Conservation (phyloP, 1,140 invertebrate species). For the Limonius californicus region DNA sequence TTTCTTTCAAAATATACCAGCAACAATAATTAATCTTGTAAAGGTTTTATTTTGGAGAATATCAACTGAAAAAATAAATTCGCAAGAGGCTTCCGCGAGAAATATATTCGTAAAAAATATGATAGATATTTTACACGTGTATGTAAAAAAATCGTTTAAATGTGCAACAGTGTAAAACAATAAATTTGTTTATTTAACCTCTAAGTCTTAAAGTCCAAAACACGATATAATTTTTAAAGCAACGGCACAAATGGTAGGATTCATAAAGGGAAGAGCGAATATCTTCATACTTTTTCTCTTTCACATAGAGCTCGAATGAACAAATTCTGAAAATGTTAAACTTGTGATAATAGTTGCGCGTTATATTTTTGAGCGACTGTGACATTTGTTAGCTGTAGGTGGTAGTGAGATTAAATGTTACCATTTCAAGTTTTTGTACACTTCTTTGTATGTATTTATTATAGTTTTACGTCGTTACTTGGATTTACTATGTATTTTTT, state of each 20-base stretch:
- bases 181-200: conserved; percentile 4
- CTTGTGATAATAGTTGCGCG: conserved; percentile 25
- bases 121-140: background rate
- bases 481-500: background rate
- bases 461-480: conserved; percentile 6
- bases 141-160: background rate
- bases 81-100: background rate
- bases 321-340: conserved; percentile 7
- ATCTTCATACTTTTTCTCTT: too few species aligned
- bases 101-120: background rate
- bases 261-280: too few species aligned
- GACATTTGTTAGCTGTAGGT: conserved; percentile 22
- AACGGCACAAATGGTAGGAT: too few species aligned
- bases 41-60: too few species aligned
- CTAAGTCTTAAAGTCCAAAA: too few species aligned
- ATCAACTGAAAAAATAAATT: too few species aligned
- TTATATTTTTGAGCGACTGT: conserved; percentile 25
- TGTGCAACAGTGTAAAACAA: background rate
- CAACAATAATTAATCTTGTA: too few species aligned
- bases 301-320: background rate
- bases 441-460: conserved; percentile 26
- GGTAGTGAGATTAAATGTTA: conserved; percentile 39
- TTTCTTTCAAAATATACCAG: too few species aligned
- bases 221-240: too few species aligned
- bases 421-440: conserved; percentile 27